phyloP scores from a whole-genome alignment of 2,888 invertebrate species.

The Leptopilina syphax region DNA sequence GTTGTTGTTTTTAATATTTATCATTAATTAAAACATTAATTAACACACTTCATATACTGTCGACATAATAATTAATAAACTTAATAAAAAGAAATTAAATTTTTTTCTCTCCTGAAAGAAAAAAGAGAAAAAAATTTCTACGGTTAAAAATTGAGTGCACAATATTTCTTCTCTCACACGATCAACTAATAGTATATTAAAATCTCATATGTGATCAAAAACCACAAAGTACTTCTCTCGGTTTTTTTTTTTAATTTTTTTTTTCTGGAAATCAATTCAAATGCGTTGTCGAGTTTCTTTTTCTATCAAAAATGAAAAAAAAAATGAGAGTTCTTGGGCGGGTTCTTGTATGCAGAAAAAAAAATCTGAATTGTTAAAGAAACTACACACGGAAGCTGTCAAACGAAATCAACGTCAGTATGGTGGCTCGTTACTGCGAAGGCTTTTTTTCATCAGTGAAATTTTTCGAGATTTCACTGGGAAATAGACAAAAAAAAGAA shows the following conservation, averaged over 20 bases:
- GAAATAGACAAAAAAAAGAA: conserved; percentile 53
- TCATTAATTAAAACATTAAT: no score
- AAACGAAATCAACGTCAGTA: conserved; percentile 67
- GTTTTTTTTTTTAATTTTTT: background rate
- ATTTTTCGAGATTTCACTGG: conserved; percentile 59
- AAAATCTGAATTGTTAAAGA: conserved; percentile 47
- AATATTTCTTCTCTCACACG: no score
- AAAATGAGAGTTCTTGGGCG: background rate
- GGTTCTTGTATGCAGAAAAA: conserved; percentile 45
- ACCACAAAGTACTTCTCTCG: background rate
- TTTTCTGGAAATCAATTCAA: conserved; percentile 1
- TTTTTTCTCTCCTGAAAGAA: no score
- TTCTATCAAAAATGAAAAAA: background rate
- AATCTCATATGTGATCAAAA: conserved; percentile 1
- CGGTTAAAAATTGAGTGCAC: no score
- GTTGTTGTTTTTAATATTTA: no score
- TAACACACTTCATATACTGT: no score
- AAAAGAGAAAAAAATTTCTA: background rate
- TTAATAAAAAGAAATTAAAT: no score
- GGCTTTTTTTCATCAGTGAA: conserved; percentile 56
- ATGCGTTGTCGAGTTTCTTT: background rate
- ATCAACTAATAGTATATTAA: background rate
- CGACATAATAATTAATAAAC: no score
- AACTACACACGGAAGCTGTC: conserved; percentile 71
- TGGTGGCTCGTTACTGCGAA: conserved; percentile 56